A percentile compares a stretch with the other conserved stretches of the same genome.
Evolutionary conservation across 2,888 invertebrate genomes (phyloP).

Genomic region (Spisula subtruncata): DNA sequence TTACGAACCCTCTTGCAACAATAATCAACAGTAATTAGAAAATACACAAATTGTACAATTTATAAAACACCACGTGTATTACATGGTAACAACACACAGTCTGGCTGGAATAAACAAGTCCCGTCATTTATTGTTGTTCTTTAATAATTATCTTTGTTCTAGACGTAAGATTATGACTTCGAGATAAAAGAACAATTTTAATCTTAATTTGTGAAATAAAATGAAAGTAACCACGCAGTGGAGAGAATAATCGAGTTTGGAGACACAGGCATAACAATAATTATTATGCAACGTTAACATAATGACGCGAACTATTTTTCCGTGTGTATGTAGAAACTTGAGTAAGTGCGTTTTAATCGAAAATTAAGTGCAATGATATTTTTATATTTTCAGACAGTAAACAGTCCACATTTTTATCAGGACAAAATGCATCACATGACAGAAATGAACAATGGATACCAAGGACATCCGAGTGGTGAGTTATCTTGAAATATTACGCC

Average conservation of each 20-base stretch:
- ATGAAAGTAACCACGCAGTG: not conserved
- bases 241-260: too few relatives aligned
- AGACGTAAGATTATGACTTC: not conserved
- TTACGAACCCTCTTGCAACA: constrained; percentile 47
- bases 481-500: not conserved
- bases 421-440: constrained; percentile 82
- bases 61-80: not conserved
- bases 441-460: constrained; percentile 75
- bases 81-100: not conserved
- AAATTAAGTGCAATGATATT: not conserved
- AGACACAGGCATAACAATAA: too few relatives aligned
- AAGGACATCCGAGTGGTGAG: constrained; percentile 79
- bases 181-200: not conserved
- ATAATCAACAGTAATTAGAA: constrained; percentile 41
- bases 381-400: constrained; percentile 81
- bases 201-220: not conserved
- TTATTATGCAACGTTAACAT: too few relatives aligned
- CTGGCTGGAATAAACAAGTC: not conserved
- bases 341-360: not conserved
- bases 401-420: constrained; percentile 83
- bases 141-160: not conserved
- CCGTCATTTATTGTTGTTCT: not conserved
- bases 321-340: not conserved
- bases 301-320: not conserved
- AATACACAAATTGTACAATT: constrained; percentile 7